Base-by-base conservation (phyloP, 2,888 invertebrate genomes). In the Oscheius sp. region DNA sequence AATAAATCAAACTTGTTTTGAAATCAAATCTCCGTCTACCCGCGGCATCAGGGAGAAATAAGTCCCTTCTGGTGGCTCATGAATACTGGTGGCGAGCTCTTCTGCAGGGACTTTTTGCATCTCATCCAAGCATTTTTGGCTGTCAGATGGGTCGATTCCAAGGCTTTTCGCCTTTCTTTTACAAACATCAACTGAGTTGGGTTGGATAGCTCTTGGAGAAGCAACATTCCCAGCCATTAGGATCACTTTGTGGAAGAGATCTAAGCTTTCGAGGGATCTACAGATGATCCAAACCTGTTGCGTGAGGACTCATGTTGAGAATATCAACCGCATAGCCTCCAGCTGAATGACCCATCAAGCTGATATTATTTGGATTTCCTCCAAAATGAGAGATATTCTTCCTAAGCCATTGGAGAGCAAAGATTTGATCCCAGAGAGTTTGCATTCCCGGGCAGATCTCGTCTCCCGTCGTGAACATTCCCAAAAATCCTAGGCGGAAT, bases 381-480 rank as follows among this genome's bases (percentile, higher is more conserved):
- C 72, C 72, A 65, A 77, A 78, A 8, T 37, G 10, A 0, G 25
- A 23, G n/a, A 73, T 73, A 48, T 78, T 78, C 10, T 31, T 48
- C 23, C 70, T 71, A 17, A 75, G 66, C 79, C 79, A 79, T 61
- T 73, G 53, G 57, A 79, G 55, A 1, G 79, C 79, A 46, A 75
- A 69, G 1, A 73, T 73, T 72, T 75, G 74, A 48, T 79, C 79
- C 65, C 75, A 77, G 20, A 79, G 57, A 10, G 69, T 73, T 27
- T 73, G 31, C 39, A 76, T 79, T 29, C 73, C 74, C 0, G 80
- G 79, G 63, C 74, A 72, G 0, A 66, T 31, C 3, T 66, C 72
- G 34, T 80, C 78, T 8, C 80, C 80, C 15, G 78, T 77, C 10
- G 76, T 73, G 70, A 74, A 78, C 57, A 81, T 77, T 0, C 80